Evolutionary conservation across 2,888 invertebrate species (phyloP).

Genomic region (Luperina nickerlii): DNA sequence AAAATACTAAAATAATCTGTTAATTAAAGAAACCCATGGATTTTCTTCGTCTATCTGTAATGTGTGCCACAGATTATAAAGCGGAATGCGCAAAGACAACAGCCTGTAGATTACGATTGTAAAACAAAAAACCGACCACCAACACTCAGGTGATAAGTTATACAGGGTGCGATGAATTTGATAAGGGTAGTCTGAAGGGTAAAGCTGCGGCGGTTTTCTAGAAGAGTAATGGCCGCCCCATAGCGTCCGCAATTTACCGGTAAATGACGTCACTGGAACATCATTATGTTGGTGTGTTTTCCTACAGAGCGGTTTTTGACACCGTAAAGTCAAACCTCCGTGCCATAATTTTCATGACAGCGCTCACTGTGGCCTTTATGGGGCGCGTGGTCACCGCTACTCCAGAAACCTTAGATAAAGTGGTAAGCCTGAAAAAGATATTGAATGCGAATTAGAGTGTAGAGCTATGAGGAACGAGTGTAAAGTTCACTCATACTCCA

Average conservation of each 20-base stretch:
- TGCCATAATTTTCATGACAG: background rate
- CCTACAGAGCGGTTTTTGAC: no score
- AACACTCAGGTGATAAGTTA: slow-evolving; percentile 71
- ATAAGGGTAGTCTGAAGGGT: background rate
- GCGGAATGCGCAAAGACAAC: slow-evolving; percentile 64
- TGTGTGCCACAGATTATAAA: slow-evolving; percentile 62
- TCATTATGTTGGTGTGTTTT: no score
- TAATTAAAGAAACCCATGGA: background rate
- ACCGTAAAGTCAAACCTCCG: background rate
- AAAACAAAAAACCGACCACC: slow-evolving; percentile 81
- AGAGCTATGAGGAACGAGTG: no score
- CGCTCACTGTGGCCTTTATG: no score
- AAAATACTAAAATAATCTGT: no score
- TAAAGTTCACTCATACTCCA: no score
- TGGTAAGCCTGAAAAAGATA: no score
- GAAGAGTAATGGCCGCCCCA: accelerated
- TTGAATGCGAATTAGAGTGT: no score
- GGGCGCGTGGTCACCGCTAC: no score
- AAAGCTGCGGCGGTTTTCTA: no score
- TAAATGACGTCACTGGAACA: background rate
- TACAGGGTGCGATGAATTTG: slow-evolving; percentile 63
- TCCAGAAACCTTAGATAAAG: no score
- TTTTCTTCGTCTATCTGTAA: slow-evolving; percentile 6
- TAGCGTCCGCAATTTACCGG: no score
- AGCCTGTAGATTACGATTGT: slow-evolving; percentile 66